Evolutionary conservation across 30 jellyfish, hydroid and myxozoan genomes (phyloP).

Genomic region (Sanderia malayensis): DNA sequence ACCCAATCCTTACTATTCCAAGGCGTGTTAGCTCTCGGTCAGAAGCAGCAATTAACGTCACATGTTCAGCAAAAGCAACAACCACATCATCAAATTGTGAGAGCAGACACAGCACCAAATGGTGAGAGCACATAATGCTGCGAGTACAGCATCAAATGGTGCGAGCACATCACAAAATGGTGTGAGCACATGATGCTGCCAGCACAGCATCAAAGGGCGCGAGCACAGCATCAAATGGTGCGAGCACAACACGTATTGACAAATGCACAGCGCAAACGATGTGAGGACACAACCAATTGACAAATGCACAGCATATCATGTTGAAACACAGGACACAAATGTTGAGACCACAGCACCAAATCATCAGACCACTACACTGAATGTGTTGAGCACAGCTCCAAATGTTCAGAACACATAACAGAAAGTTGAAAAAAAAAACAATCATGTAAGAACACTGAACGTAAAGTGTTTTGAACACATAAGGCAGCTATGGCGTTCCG

Average conservation of each 20-base stretch:
- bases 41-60: neutral
- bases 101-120: neutral
- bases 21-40: conserved; percentile 5
- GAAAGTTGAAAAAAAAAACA: too few species aligned
- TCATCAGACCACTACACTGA: neutral
- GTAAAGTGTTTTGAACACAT: neutral
- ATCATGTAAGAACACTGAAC: neutral
- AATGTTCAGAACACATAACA: neutral
- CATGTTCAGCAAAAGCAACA: neutral
- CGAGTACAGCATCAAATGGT: neutral
- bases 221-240: neutral
- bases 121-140: neutral
- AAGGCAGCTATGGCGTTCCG: conserved; percentile 2
- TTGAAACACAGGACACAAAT: neutral
- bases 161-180: neutral
- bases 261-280: neutral
- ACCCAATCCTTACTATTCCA: neutral
- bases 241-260: neutral
- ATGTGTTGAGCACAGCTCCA: neutral
- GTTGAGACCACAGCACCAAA: neutral
- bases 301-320: neutral
- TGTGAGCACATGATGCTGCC: neutral
- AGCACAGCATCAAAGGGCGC: neutral
- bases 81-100: neutral
- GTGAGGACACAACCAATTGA: neutral